phyloP scores from a whole-genome alignment of 2,797 vertebrate genomes.

The Kryptopterus vitreolus region DNA sequence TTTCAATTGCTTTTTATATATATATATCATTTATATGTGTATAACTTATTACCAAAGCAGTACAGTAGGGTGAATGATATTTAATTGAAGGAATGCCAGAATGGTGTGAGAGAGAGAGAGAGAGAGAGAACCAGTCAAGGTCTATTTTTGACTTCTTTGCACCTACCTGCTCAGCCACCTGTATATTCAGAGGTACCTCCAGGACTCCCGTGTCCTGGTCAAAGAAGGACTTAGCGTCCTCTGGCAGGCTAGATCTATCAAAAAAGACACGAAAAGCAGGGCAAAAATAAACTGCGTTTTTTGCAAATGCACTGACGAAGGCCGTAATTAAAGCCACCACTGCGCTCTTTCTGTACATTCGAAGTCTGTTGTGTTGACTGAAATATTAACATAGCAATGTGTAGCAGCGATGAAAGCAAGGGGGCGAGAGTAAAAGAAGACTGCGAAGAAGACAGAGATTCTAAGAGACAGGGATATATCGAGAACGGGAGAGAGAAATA shows the following conservation, averaged over 20 bases:
- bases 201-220: conserved; percentile 80
- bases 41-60: conserved; percentile 14
- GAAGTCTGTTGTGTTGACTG: background rate
- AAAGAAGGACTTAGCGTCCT: conserved; percentile 81
- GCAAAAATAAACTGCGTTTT: conserved; percentile 7
- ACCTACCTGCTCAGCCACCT: conserved; percentile 84
- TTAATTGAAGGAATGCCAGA: background rate
- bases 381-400: background rate
- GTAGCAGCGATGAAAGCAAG: conserved; percentile 22
- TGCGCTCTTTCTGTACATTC: background rate
- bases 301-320: background rate
- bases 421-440: background rate
- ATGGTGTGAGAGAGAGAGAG: background rate
- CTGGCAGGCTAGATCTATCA: conserved; percentile 70
- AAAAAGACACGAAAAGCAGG: conserved; percentile 22
- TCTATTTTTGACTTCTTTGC: conserved; percentile 30
- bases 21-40: too few species aligned
- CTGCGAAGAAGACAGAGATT: background rate
- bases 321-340: background rate
- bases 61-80: background rate
- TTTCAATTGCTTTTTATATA: too few species aligned
- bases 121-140: background rate
- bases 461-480: background rate
- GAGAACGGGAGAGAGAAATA: conserved; percentile 22
- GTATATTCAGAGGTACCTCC: conserved; percentile 80